phyloP scores from a whole-genome alignment of 2,888 invertebrate genomes.

The Apamea sordens region DNA sequence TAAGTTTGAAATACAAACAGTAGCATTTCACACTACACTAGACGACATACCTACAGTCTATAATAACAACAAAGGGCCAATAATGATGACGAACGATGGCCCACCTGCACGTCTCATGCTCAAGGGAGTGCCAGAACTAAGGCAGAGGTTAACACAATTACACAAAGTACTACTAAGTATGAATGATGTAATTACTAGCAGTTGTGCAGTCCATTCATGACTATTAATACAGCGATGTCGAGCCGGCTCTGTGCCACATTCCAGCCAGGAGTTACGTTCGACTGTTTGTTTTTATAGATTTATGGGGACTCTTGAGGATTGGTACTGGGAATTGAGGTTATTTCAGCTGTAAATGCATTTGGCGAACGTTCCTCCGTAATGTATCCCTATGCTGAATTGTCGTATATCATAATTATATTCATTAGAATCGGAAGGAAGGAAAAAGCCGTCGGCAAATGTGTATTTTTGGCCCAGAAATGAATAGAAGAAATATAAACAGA shows the following conservation, averaged over 20 bases:
- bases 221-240: conserved; percentile 76
- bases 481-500: not conserved
- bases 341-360: conserved; percentile 23
- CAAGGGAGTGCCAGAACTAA: conserved; percentile 21
- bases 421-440: not conserved
- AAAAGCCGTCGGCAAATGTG: not conserved
- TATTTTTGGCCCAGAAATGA: not conserved
- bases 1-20: conserved; percentile 2
- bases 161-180: conserved; percentile 63
- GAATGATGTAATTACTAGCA: conserved; percentile 80
- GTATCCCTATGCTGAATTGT: not conserved
- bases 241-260: conserved; percentile 59
- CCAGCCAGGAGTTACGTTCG: conserved; percentile 31
- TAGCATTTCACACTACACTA: not conserved
- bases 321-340: conserved; percentile 19
- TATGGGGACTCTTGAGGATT: conserved; percentile 34
- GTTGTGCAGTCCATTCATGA: conserved; percentile 76
- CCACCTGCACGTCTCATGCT: not conserved
- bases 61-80: conserved; percentile 4
- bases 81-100: not conserved
- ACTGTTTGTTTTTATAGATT: conserved; percentile 45
- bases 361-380: not conserved
- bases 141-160: conserved; percentile 73
- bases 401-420: not conserved
- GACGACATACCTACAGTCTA: not conserved